Evolutionary conservation across 2,113 vertebrate genomes (phyloP), one percentile per base, ranked within the genome.

Genomic region (Centropristis striata): DNA sequence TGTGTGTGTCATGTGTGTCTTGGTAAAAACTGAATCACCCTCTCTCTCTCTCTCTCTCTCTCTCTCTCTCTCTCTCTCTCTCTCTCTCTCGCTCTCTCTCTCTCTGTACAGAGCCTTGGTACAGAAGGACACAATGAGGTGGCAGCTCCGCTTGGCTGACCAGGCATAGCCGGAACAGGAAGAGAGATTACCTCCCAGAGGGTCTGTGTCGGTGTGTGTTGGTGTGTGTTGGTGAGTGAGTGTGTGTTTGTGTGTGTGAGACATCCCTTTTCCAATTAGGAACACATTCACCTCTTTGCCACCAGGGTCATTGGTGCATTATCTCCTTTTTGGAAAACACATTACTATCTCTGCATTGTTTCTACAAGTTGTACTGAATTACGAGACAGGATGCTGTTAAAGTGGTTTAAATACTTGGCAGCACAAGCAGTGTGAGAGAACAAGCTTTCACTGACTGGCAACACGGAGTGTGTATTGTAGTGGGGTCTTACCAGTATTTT

Each of bases 61-160:
- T 27, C 13, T 28, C 59, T 13, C 44, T 25, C 50, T 47, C 75
- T 27, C 46, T 55, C 39, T 68, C 53, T 47, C 61, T 28, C 67
- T 71, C n/a, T 81, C n/a, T n/a, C n/a, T n/a, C n/a, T n/a, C n/a
- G n/a, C n/a, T n/a, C n/a, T n/a, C n/a, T n/a, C n/a, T n/a, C 32
- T 57, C 12, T 50, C 49, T 39, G 21, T 41, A 74, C 80, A 74
- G 68, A 83, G 80, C 77, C 78, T 83, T 53, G 71, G 84, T 87
- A 79, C 84, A 88, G 86, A 89, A 88, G 90, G 90, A 86, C 86
- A 90, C 88, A 86, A 83, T 81, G 81, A 91, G 89, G 91, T 92
- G 90, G 88, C 86, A 83, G 92, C 86, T 90, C 53, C n/a, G 88
- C 91, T 90, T 91, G 92, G 87, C 80, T 89, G 83, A 75, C 47